Evolutionary conservation across 1,140 invertebrate genomes (phyloP), one percentile per base, ranked within the genome.

Genomic region (Apis cerana): DNA sequence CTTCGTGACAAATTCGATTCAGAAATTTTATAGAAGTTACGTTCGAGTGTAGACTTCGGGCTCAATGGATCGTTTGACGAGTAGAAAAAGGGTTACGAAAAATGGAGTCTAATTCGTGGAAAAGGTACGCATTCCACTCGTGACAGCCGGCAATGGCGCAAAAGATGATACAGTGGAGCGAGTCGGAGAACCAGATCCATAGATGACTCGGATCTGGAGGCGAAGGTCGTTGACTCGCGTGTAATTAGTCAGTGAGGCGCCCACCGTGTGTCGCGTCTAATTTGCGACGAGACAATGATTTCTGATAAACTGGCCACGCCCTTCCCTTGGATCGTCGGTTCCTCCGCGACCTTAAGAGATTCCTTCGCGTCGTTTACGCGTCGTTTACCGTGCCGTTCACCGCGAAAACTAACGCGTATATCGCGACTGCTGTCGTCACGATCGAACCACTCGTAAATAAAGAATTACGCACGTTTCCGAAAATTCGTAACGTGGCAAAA

Each of bases 211-310:
- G 69, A 77, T 64, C 33, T 3, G 71, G 69, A 64, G 56, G 33
- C 65, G 76, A 87, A 75, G 85, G 82, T 87, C 86, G 83, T 78
- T 78, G 85, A 88, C 85, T 75, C 85, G 48, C 21, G 33, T 15
- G 59, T 81, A 82, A 88, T 88, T 87, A 87, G 68, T 78, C 85
- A 65, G 64, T 78, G 72, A 75, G 54, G 76, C 58, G 70, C 54
- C n/a, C 58, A 43, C 50, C 15, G 23, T n/a, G 19, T 52, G 65
- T 80, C 75, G 74, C 70, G 17, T 64, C 43, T 2, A 48, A 67
- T 84, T 75, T 59, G 52, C 62, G 61, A 59, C 85, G 15, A 27
- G 48, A 48, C 85, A 33, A 80, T 76, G 78, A 87, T 87, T 87
- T 84, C 77, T 77, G 77, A 82, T 75, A 78, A 70, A 81, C 23